Percentiles rank a stretch among this genome's conserved stretches.
These are phyloP conservation scores for Erpetoichthys calabaricus DNA, from an alignment of 2,797 vertebrate genomes.

Conservation along the genomic window DNA sequence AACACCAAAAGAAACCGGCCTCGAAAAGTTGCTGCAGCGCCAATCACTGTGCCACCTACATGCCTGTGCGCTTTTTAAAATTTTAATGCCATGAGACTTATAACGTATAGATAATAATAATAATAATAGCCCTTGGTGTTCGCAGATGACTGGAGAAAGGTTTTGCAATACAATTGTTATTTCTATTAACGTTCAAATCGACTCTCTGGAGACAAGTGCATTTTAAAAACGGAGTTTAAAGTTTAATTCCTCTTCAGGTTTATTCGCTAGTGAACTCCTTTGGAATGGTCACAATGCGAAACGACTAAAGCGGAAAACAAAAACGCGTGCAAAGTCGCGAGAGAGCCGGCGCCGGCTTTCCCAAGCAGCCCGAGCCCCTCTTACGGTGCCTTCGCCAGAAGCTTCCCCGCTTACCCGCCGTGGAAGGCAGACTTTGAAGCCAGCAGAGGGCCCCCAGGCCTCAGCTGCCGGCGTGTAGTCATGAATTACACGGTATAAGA, in stretches of 20 bases:
- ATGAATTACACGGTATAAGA: constrained; percentile 87
- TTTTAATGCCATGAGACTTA: too few relatives aligned
- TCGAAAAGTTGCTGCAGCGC: too few relatives aligned
- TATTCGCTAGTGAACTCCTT: background rate
- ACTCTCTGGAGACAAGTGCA: background rate
- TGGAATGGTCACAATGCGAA: background rate
- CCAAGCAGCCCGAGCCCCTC: constrained; percentile 46
- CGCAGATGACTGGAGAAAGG: too few relatives aligned
- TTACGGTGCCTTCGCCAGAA: constrained; percentile 42
- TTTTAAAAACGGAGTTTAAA: background rate
- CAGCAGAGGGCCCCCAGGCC: constrained; percentile 66
- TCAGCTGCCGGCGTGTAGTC: constrained; percentile 83
- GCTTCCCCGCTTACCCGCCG: constrained; percentile 25
- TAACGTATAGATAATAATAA: too few relatives aligned
- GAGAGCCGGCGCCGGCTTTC: constrained; percentile 37
- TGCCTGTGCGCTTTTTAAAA: too few relatives aligned
- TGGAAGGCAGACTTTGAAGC: constrained; percentile 72
- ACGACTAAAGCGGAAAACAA: background rate
- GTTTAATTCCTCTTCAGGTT: background rate
- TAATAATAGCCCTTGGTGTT: too few relatives aligned
- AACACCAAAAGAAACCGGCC: too few relatives aligned
- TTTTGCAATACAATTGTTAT: too few relatives aligned
- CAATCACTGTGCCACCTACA: too few relatives aligned
- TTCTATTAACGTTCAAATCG: too few relatives aligned
- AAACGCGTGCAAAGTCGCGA: background rate